phyloP scores from a whole-genome alignment of 2,113 vertebrate species.

The Arothron firmamentum region DNA sequence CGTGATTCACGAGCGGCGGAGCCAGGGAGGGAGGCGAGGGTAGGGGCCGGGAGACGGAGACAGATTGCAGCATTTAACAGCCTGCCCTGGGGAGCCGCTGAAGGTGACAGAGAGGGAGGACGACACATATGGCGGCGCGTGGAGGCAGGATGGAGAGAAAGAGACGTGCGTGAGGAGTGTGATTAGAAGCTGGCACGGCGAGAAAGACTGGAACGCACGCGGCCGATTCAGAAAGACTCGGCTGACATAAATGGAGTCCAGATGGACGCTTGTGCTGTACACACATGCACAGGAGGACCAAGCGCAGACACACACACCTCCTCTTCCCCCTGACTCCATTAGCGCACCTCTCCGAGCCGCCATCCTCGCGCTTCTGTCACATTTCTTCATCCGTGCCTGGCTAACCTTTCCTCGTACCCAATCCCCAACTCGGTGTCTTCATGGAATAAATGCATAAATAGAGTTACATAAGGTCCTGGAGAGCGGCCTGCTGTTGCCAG shows the following conservation, averaged over 20 bases:
- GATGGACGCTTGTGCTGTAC: conserved; percentile 32
- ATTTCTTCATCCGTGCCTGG: conserved; percentile 30
- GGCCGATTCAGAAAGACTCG: conserved; percentile 38
- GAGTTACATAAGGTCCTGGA: conserved; percentile 50
- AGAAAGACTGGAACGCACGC: conserved; percentile 44
- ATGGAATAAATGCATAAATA: conserved; percentile 47
- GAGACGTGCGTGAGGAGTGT: conserved; percentile 36
- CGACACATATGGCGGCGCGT: conserved; percentile 54
- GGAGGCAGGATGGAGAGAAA: conserved; percentile 35
- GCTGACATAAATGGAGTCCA: conserved; percentile 34
- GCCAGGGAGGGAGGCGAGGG: conserved; percentile 17
- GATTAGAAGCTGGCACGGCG: conserved; percentile 30
- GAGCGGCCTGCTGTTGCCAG: conserved; percentile 40
- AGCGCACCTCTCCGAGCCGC: conserved; percentile 41
- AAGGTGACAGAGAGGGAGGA: conserved; percentile 64
- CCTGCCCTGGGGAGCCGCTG: conserved; percentile 71
- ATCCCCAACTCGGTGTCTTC: conserved; percentile 18
- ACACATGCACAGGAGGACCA: conserved; percentile 5
- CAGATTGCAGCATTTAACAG: conserved; percentile 79
- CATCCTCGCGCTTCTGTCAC: conserved; percentile 50
- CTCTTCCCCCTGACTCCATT: not conserved
- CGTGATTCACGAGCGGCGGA: conserved; percentile 54
- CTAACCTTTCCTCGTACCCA: conserved; percentile 4
- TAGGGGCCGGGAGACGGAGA: conserved; percentile 64
- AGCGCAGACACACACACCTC: conserved; percentile 13